Percentiles rank a stretch among this genome's conserved stretches.
phyloP scores from a whole-genome alignment of 2,113 vertebrate genomes.

The Ochotona curzoniae region DNA sequence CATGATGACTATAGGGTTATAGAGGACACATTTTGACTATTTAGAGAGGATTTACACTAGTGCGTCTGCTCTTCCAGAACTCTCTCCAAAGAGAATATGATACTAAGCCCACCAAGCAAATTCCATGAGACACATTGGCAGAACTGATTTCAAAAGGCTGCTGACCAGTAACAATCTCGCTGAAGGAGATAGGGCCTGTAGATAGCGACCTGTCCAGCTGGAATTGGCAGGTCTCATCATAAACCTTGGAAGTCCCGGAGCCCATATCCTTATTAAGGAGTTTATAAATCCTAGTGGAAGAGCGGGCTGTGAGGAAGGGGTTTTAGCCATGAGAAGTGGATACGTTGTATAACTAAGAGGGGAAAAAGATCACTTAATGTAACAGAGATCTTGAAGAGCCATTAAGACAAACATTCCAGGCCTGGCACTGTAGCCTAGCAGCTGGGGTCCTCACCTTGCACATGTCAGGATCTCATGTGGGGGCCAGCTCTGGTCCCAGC shows the following conservation, averaged over 20 bases:
- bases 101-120: slow-evolving; percentile 23
- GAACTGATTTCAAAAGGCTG: slow-evolving; percentile 15
- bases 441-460: no score
- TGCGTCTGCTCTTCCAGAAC: slow-evolving; percentile 44
- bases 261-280: background rate
- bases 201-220: background rate
- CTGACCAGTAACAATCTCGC: background rate
- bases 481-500: no score
- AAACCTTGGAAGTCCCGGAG: background rate
- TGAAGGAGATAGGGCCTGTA: background rate
- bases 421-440: no score
- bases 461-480: no score
- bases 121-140: slow-evolving; percentile 28
- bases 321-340: slow-evolving; percentile 29
- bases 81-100: background rate
- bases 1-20: slow-evolving; percentile 48
- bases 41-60: slow-evolving; percentile 15
- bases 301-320: background rate
- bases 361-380: slow-evolving; percentile 48
- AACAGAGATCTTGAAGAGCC: background rate
- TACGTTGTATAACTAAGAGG: slow-evolving; percentile 8
- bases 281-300: background rate
- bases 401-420: background rate
- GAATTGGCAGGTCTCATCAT: background rate
- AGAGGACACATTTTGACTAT: slow-evolving; percentile 50